phyloP scores from a whole-genome alignment of 2,113 vertebrate species.

The Megaceryle maxima region DNA sequence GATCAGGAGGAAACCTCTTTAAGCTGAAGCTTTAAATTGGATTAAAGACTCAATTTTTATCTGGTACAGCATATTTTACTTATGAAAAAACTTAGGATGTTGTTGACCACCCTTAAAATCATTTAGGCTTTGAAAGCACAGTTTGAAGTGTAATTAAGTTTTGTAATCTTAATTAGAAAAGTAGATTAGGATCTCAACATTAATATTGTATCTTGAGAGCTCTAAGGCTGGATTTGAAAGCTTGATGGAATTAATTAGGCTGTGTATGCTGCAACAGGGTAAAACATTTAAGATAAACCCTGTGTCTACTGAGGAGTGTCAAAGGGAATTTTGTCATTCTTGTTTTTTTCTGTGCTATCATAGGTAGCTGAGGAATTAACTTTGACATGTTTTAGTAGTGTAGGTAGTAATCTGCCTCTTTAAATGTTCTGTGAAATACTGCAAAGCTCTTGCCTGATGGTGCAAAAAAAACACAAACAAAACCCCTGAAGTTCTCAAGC shows the following conservation, averaged over 20 bases:
- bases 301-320: not conserved
- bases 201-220: not conserved
- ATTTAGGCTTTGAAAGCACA: not conserved
- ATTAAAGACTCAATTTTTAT: not conserved
- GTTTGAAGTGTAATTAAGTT: not conserved
- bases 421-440: not conserved
- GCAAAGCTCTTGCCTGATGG: not conserved
- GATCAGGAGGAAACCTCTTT: not conserved
- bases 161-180: not conserved
- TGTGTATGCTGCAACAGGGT: not conserved
- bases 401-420: not conserved
- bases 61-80: not conserved
- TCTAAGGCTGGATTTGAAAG: not conserved
- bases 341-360: not conserved
- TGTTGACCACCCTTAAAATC: not conserved
- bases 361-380: not conserved
- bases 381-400: not conserved
- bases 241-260: not conserved
- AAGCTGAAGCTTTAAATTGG: not conserved
- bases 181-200: not conserved
- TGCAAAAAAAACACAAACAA: not conserved
- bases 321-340: not conserved
- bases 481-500: not conserved
- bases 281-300: not conserved
- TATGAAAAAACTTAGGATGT: not conserved